Percentiles rank a stretch among this genome's conserved stretches.
These are phyloP conservation scores for Pandemis cinnamomeana DNA, from an alignment of 2,888 invertebrate genomes.

Conservation along the genomic window DNA sequence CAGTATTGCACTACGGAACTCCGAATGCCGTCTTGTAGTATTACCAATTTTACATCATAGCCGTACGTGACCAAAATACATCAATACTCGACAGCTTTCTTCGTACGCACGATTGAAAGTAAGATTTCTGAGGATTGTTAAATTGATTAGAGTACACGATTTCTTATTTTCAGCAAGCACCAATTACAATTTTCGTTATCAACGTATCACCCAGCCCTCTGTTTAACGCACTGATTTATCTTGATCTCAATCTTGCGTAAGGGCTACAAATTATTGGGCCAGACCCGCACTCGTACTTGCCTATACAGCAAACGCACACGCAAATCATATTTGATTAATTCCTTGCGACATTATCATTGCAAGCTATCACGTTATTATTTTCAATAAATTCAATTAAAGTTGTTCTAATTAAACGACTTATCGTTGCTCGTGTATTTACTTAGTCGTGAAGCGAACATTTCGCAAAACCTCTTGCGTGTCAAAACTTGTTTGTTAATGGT, in stretches of 20 bases:
- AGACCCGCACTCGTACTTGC: constrained; percentile 32
- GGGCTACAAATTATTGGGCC: constrained; percentile 51
- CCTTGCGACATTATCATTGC: constrained; percentile 59
- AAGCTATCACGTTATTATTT: constrained; percentile 59
- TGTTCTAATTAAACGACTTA: constrained; percentile 78
- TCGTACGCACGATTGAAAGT: constrained; percentile 8
- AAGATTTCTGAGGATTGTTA: neutral
- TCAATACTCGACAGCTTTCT: constrained; percentile 12
- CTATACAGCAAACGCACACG: constrained; percentile 47
- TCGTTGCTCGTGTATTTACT: constrained; percentile 74
- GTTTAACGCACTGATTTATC: constrained; percentile 37
- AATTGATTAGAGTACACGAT: constrained; percentile 22
- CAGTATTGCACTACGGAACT: constrained; percentile 17
- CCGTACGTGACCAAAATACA: constrained; percentile 32
- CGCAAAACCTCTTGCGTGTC: constrained; percentile 78
- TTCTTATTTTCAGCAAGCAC: constrained; percentile 33
- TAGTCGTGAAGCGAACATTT: constrained; percentile 74
- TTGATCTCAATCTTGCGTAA: constrained; percentile 51
- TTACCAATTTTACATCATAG: constrained; percentile 32
- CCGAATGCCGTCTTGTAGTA: constrained; percentile 16
- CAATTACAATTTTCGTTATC: constrained; percentile 36
- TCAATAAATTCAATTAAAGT: constrained; percentile 74
- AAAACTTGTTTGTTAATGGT: constrained; percentile 78
- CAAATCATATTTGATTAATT: constrained; percentile 71
- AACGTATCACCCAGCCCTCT: constrained; percentile 30